Conservation (phyloP, 2,888 invertebrate genomes). For the Heliconius ismenius region DNA sequence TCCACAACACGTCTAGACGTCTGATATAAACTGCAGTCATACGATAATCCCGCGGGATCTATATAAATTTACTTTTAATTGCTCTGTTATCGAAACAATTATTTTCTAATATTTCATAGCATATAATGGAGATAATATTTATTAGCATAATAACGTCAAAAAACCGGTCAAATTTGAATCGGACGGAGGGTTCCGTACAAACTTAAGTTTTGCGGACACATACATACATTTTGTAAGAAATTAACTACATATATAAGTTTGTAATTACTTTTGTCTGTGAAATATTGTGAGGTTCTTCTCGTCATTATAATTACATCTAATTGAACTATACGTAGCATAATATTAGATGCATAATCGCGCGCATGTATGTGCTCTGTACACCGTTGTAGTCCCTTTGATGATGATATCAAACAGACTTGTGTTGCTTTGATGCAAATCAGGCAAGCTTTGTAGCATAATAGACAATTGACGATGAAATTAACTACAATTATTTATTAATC, state of each 20-base stretch:
- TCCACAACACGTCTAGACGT: constrained; percentile 17
- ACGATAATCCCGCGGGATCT: constrained; percentile 15
- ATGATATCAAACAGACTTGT: background rate
- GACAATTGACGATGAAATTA: background rate
- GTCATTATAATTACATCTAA: background rate
- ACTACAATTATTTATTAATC: background rate
- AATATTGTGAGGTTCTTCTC: too few relatives aligned
- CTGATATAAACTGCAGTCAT: background rate
- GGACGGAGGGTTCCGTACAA: too few relatives aligned
- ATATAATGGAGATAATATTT: too few relatives aligned
- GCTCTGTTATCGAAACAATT: background rate
- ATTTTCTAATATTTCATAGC: background rate
- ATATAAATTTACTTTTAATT: background rate
- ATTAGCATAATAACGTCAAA: too few relatives aligned
- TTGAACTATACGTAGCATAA: background rate
- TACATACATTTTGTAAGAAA: too few relatives aligned
- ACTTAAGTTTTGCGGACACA: too few relatives aligned
- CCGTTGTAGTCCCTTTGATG: background rate
- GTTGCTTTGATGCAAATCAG: background rate
- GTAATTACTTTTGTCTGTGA: too few relatives aligned
- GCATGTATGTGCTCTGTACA: background rate
- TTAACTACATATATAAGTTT: too few relatives aligned
- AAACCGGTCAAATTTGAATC: too few relatives aligned
- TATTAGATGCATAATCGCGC: background rate
- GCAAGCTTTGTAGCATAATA: background rate